These are phyloP conservation scores for Lanistes nyassanus DNA, from an alignment of 1,140 invertebrate species.

Conservation along the genomic window DNA sequence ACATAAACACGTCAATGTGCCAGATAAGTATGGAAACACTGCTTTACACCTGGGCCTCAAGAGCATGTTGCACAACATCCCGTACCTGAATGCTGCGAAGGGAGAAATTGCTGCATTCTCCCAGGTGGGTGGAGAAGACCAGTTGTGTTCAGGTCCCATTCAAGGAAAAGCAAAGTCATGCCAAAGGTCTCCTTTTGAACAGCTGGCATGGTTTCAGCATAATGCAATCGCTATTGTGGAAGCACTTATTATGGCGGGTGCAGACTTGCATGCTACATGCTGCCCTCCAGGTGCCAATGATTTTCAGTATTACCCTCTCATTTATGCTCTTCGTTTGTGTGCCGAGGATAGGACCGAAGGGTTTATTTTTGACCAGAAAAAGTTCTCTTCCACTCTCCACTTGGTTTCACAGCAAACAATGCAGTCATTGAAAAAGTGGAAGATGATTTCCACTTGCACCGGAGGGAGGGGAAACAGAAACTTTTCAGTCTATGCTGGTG, in stretches of 20 bases:
- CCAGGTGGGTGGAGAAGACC: constrained; percentile 19
- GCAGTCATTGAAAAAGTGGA: constrained; percentile 10
- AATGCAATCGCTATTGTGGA: constrained; percentile 40
- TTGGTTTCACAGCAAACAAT: constrained; percentile 20
- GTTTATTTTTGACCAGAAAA: constrained; percentile 13
- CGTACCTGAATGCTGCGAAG: constrained; percentile 35
- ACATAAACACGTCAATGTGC: constrained; percentile 31
- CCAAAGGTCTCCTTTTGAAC: background rate
- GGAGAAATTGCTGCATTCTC: constrained; percentile 9
- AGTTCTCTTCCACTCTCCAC: constrained; percentile 18
- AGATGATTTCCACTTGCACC: background rate
- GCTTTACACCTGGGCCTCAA: constrained; percentile 35
- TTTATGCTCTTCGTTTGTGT: constrained; percentile 35
- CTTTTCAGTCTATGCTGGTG: constrained; percentile 38
- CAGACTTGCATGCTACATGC: constrained; percentile 30
- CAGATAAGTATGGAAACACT: constrained; percentile 38
- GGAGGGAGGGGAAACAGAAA: background rate
- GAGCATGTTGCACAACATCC: constrained; percentile 39
- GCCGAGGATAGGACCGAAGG: constrained; percentile 28
- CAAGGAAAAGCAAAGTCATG: background rate
- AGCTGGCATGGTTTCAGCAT: constrained; percentile 32
- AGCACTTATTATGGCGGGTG: constrained; percentile 36
- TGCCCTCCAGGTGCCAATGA: constrained; percentile 5
- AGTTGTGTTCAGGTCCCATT: background rate
- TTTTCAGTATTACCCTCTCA: constrained; percentile 17